Evolutionary conservation across 2,888 invertebrate genomes (phyloP), one percentile per base, ranked within the genome.

Genomic region (Andricus curvator): DNA sequence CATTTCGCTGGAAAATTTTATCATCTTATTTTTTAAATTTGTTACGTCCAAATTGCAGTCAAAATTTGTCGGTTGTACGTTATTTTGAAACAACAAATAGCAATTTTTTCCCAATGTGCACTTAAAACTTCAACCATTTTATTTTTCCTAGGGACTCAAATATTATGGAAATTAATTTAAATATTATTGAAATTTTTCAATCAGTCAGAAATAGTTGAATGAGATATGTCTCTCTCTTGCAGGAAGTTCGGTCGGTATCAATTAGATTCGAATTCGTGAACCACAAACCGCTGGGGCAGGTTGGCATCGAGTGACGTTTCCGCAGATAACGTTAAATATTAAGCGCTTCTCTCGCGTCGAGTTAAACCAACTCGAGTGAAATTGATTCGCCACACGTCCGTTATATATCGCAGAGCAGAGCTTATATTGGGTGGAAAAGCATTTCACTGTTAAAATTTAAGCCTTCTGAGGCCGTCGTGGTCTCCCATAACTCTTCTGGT

Each of bases 361-460:
- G 44, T 65, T 77, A n/a, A 85, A 86, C 84, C 82, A 85, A 81
- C 85, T 82, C 83, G 81, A 82, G 86, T 84, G 83, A 85, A 86
- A 86, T 86, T 86, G 86, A 86, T 86, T 86, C 84, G 78, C 86
- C 84, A 80, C 83, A 82, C 86, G 84, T 85, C 84, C 84, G 84
- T 85, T 77, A 81, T 68, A 78, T 60, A 82, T 77, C 74, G 64
- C 78, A 78, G 77, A 78, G 78, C 80, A 78, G 82, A 74, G 80
- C 84, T 81, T 79, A 80, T 79, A 62, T 81, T 81, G 81, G 78
- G 77, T 84, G 83, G 84, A 86, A 86, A 85, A 86, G 86, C 86
- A 85, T 86, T 86, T 84, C 84, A 85, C 78, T 86, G 85, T 86
- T 84, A 81, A 84, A 86, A 86, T 86, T 86, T 85, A 86, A 86